Base-by-base conservation (phyloP, 1,140 invertebrate genomes). In the Drosophila equinoxialis region DNA sequence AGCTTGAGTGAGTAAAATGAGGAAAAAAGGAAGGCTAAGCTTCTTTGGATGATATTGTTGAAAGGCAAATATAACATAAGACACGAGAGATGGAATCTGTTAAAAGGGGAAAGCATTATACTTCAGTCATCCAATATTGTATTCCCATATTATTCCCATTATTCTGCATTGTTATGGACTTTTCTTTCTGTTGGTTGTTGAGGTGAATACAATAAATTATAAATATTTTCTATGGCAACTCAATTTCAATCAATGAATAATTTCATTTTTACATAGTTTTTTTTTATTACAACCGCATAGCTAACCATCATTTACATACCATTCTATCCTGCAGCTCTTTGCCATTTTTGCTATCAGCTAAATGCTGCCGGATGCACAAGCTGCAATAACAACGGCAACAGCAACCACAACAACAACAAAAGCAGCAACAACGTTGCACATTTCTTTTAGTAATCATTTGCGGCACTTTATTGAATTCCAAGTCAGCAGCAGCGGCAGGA, bases 381-480 rank as follows among this genome's bases (percentile, higher is more conserved):
- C 59, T 66, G 80, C 75, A 71, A 41, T 55, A 77, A 74, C 59
- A 70, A 35, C 55, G 55, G 35, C 62, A 74, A 74, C 45, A 20
- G 35, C 62, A 74, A 74, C 45, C 3, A 23, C 45, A 51, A 23
- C 17, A 51, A 51, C 45, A 51, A 51, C 45, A 51, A 51, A 17
- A 23, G n/a, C n/a, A 33, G 42, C 20, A 64, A 76, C 73, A 71
- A 69, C 55, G 65, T 77, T 77, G 75, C 74, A 77, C 74, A 77
- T 71, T 77, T 68, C 61, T 68, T 79, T 83, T 79, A 59, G 77
- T 77, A 77, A 84, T 84, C 77, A 74, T 68, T 77, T 71, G 67
- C 70, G 73, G 73, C 63, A 74, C 70, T 87, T 87, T 87, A 87
- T 87, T 87, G 83, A 87, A 87, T 77, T 74, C 76, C 41, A 71